These are phyloP conservation scores for Pyrochroa serraticornis DNA, from an alignment of 2,888 invertebrate species.

Conservation along the genomic window DNA sequence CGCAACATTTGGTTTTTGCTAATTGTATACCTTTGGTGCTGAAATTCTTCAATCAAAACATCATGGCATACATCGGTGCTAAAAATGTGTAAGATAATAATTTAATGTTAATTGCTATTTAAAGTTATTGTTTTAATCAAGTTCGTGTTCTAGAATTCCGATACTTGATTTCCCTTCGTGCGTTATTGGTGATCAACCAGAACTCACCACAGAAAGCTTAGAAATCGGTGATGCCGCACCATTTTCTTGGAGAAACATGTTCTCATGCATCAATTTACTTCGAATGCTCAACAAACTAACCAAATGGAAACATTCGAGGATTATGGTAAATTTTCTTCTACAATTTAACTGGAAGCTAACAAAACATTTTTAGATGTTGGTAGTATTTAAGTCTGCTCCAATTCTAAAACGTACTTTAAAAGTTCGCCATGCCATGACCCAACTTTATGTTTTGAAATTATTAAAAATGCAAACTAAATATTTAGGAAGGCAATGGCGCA, in stretches of 20 bases:
- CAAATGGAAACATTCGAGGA: conserved; percentile 99
- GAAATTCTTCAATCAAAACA: conserved; percentile 99
- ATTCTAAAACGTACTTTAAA: conserved; percentile 95
- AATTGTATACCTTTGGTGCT: conserved; percentile 98
- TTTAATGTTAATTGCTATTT: conserved; percentile 27
- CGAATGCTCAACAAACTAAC: conserved; percentile 97
- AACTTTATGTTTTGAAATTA: conserved; percentile 95
- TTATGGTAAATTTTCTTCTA: conserved; percentile 68
- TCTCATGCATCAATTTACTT: conserved; percentile 95
- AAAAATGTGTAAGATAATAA: conserved; percentile 74
- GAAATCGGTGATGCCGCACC: conserved; percentile 83
- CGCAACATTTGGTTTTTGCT: conserved; percentile 97
- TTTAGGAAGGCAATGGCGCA: conserved; percentile 97
- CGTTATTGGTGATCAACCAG: conserved; percentile 93
- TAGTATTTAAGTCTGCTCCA: conserved; percentile 99
- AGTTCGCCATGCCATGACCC: conserved; percentile 95
- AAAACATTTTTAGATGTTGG: conserved; percentile 74
- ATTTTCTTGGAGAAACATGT: conserved; percentile 98
- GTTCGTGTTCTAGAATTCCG: conserved; percentile 69
- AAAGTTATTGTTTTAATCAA: not conserved
- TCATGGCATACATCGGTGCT: conserved; percentile 91
- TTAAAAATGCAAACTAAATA: conserved; percentile 99
- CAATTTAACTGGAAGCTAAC: not conserved
- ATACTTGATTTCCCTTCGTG: conserved; percentile 95
- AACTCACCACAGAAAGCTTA: conserved; percentile 88